Base-by-base conservation (phyloP, 1,140 invertebrate genomes). In the Schmidtea mediterranea region DNA sequence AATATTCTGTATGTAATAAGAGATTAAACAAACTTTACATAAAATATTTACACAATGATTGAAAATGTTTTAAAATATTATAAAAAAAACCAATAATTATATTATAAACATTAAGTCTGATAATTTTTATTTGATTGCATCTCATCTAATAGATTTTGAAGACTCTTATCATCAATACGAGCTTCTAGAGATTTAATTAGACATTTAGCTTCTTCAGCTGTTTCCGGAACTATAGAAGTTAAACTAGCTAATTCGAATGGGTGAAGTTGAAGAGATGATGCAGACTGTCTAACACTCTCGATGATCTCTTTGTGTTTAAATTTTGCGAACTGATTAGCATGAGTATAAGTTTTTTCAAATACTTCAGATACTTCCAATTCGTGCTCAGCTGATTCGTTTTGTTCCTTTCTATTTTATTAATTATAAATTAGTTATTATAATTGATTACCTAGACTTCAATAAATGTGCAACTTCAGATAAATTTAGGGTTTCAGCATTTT, bases 241-340 rank as follows among this genome's bases (percentile, higher is more conserved):
- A 98, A 69, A 19, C 87, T 82, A 1, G 92, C 89, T 18, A 97
- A 69, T 65, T 98, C 92, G 70, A 95, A 98, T 45, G 48, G n/a
- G 12, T 54, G 48, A 13, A 46, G n/a, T 24, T 36, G 16, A 39
- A 36, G 46, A 5, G 16, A 23, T 26, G 19, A 16, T 1, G n/a
- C 2, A n/a, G 45, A 65, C 62, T 57, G 65, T 57, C 90, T 72
- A 6, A 97, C 82, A 43, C 84, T 79, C 48, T 80, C 74, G 50
- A 98, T 97, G 6, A 86, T 94, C 68, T 97, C 89, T 59, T 89
- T 81, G 60, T 94, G 97, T 63, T 90, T 92, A 63, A 95, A 94
- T 60, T 89, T 86, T 39, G 62, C 66, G 63, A 97, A 95, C 56
- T 86, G 73, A 57, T 87, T 79, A 23, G 84, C 89, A 57, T 97